Evolutionary conservation across 2,113 vertebrate species (phyloP), one percentile per base, ranked within the genome.

Genomic region (Dasypus novemcinctus): DNA sequence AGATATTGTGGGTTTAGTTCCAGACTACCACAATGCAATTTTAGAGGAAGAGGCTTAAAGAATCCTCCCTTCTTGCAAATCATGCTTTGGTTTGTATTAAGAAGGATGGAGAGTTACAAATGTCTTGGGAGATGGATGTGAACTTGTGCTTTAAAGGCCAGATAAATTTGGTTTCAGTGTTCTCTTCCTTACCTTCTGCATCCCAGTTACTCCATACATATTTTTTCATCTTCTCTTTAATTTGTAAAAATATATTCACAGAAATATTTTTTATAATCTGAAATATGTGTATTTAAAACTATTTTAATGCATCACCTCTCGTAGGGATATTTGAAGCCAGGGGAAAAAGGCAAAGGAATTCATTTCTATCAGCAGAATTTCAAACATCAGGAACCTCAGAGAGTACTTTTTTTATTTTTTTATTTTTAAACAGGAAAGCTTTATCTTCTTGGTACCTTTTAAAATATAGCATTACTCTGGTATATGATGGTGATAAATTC

Each of bases 351-450:
- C 57, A 92, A 69, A 95, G 38, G 72, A 75, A 87, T 76, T 31
- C 1, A 33, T 94, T 95, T 83, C 27, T 87, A 52, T 83, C 64
- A 46, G 18, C 80, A 69, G 72, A 79, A 66, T 94, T 92, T 69
- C 43, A 91, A 29, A 78, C 54, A 68, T 94, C 66, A 41, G 69
- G 11, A 41, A 72, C 36, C 46, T 75, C 20, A 96, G 43, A 57
- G 52, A 72, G 14, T 68, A 1, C 12, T 90, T 94, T 69, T 36
- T 25, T 59, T 36, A 18, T 54, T 86, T 86, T 61, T 82, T 87
- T 1, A 36, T 49, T 94, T 93, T 75, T 92, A 90, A 90, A 59
- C 2, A 88, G 31, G 52, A 86, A 96, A 87, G n/a, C 33, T 82
- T 2, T 46, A 54, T 81, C 41, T 49, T 96, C 33, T 93, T n/a